Evolutionary conservation across 2,797 vertebrate species (phyloP), one percentile per base, ranked within the genome.

Genomic region (Cuculus canorus): DNA sequence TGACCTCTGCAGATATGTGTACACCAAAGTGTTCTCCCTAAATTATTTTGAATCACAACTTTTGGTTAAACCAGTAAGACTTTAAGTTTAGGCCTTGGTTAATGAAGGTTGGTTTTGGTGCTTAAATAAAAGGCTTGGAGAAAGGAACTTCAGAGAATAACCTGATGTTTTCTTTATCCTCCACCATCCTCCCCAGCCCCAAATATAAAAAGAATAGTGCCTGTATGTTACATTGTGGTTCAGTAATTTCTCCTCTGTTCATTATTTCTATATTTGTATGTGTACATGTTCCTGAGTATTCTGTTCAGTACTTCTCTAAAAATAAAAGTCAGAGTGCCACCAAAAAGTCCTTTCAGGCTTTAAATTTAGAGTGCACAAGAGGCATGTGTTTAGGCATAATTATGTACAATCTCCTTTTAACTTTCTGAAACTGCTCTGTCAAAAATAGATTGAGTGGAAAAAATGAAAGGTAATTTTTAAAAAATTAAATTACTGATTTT

Each of bases 11-110:
- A 39, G 28, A 24, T 81, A 57, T 69, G 28, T 41, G 21, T 56
- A 22, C 7, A 64, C 15, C 28, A 64, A 56, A 22, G 30, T 72
- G 13, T 43, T 91, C 72, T 70, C 12, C 13, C 43, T 82, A 54
- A 65, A 56, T n/a, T 22, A 24, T 66, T 84, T 82, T 0, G 1
- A 89, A 63, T 72, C 56, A 71, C 22, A 60, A 8, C 63, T 93
- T 87, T 41, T 30, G 60, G 52, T 85, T 93, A 84, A 93, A 92
- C 23, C 35, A 87, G 43, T 71, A 72, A 45, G 93, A 82, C 41
- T 83, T 24, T 25, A 70, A 86, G 17, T 78, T 83, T 88, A 90
- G 80, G 39, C 17, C 19, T 76, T 43, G 5, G 8, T 76, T 82
- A 81, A 75, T 61, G 39, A 88, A 57, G 17, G 28, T 5, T 1